A percentile compares a stretch with the other conserved stretches of the same genome.
Evolutionary conservation across 2,888 invertebrate genomes (phyloP).

Genomic region (Rhogogaster chlorosoma): DNA sequence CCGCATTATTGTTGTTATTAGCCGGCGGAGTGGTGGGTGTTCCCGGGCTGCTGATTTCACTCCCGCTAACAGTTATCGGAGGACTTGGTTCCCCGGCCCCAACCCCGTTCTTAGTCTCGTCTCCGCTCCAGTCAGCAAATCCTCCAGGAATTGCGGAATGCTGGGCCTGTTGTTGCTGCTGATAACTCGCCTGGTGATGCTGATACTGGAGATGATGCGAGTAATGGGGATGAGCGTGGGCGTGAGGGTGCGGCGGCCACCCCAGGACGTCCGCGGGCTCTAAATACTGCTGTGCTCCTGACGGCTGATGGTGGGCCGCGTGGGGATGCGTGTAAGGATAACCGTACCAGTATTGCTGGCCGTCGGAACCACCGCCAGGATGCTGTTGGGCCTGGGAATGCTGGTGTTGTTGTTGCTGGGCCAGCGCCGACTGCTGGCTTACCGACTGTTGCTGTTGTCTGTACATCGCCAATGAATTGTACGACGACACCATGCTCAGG

Average conservation of each 20-base stretch:
- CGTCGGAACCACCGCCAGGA: constrained; percentile 76
- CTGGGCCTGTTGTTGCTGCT: constrained; percentile 60
- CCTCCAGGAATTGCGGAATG: constrained; percentile 54
- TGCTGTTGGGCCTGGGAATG: constrained; percentile 77
- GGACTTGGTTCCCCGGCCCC: constrained; percentile 79
- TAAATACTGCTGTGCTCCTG: constrained; percentile 77
- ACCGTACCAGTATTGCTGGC: constrained; percentile 69
- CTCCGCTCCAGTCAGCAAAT: constrained; percentile 66
- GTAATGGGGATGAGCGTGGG: constrained; percentile 78
- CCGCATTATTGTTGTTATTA: constrained; percentile 70
- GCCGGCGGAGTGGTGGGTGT: constrained; percentile 72
- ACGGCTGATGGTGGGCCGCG: constrained; percentile 76
- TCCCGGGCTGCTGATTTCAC: constrained; percentile 83
- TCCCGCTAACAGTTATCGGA: constrained; percentile 81
- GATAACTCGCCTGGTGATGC: constrained; percentile 71
- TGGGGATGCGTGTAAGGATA: constrained; percentile 64
- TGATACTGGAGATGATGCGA: constrained; percentile 74
- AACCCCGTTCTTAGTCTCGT: constrained; percentile 61
- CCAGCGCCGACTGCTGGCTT: constrained; percentile 56
- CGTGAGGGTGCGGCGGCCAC: constrained; percentile 76
- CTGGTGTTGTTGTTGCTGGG: constrained; percentile 61
- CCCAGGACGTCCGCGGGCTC: constrained; percentile 77
- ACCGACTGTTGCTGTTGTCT: constrained; percentile 80
- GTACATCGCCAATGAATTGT: constrained; percentile 85
- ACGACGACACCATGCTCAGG: constrained; percentile 86